Conservation (phyloP, 2,113 vertebrate genomes). For the Narcine bancroftii region DNA sequence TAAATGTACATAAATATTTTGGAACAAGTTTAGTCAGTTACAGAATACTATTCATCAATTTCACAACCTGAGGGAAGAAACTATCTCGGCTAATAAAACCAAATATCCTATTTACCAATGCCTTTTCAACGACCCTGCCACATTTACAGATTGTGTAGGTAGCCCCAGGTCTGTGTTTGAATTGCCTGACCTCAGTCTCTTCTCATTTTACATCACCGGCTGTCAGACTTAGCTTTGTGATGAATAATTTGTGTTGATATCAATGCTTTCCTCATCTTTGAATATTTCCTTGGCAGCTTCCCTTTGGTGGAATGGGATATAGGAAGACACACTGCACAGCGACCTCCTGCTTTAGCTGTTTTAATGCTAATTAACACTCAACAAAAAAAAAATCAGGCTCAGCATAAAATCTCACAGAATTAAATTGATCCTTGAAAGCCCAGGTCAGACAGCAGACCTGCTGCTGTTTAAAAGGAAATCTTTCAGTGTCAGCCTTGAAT, state of each 20-base stretch:
- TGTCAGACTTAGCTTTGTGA: background rate
- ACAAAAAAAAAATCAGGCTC: background rate
- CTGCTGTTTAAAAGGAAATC: background rate
- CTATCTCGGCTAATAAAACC: background rate
- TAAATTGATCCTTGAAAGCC: background rate
- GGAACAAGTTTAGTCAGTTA: no score
- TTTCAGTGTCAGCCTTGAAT: background rate
- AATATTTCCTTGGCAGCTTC: background rate
- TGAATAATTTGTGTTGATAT: background rate
- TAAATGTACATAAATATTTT: no score
- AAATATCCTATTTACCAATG: background rate
- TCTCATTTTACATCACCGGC: no score
- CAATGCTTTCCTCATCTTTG: background rate
- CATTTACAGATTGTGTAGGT: no score
- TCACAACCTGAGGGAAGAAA: no score
- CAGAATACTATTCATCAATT: no score
- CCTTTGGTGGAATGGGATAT: background rate
- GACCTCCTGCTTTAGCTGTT: background rate
- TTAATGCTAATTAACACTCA: slow-evolving; percentile 12
- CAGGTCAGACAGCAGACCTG: background rate
- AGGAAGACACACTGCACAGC: background rate
- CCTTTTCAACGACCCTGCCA: background rate
- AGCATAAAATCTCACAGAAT: background rate
- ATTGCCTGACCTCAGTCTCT: no score
- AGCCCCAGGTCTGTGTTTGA: no score